phyloP scores from a whole-genome alignment of 2,888 invertebrate species.

The Drosophila fulvimacula region DNA sequence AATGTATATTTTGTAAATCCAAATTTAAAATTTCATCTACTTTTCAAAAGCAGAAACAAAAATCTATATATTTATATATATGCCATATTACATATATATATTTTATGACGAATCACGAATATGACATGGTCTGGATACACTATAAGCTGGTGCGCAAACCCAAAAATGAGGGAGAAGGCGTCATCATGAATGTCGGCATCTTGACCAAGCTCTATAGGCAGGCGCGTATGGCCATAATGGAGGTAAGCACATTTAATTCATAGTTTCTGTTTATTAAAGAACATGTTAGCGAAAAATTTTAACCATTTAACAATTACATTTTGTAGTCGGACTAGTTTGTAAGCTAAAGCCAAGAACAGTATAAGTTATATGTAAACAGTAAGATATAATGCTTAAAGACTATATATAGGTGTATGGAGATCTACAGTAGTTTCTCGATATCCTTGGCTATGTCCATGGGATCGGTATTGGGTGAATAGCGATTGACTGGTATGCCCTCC shows the following conservation, averaged over 20 bases:
- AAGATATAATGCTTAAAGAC: constrained; percentile 13
- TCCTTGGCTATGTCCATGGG: constrained; percentile 84
- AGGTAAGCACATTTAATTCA: constrained; percentile 42
- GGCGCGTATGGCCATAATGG: constrained; percentile 31
- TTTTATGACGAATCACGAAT: constrained; percentile 45
- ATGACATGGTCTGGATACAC: constrained; percentile 52
- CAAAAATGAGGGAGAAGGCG: constrained; percentile 11
- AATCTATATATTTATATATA: not conserved
- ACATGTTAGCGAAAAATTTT: constrained; percentile 12
- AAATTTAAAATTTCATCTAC: constrained; percentile 12
- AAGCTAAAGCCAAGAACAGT: constrained; percentile 37
- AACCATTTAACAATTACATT: constrained; percentile 32
- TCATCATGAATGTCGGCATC: constrained; percentile 37
- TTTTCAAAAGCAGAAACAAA: constrained; percentile 20
- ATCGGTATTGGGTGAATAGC: constrained; percentile 85
- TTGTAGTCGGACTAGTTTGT: constrained; percentile 24
- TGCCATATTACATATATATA: constrained; percentile 11
- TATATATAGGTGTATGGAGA: constrained; percentile 1
- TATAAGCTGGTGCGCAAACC: constrained; percentile 18
- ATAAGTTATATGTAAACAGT: constrained; percentile 21
- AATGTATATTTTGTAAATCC: not conserved
- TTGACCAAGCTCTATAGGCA: constrained; percentile 37
- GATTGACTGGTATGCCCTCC: constrained; percentile 83
- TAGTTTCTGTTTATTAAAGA: constrained; percentile 44
- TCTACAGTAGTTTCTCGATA: constrained; percentile 83